Conservation (phyloP, 2,888 invertebrate species). For the Tachina fera region DNA sequence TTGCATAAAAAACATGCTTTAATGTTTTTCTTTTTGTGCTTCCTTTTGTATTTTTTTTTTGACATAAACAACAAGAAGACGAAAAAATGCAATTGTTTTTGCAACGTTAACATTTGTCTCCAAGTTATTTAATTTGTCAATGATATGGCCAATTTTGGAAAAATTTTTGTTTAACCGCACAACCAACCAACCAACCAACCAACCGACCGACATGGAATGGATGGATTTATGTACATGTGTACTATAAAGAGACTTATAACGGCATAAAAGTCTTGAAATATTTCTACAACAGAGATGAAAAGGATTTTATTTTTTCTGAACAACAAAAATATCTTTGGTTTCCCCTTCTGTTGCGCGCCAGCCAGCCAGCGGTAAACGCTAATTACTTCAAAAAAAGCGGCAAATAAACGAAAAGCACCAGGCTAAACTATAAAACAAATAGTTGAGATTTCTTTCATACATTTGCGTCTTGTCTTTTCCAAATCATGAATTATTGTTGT, state of each 20-base stretch:
- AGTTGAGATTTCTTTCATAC: conserved; percentile 55
- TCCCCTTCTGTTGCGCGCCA: not conserved
- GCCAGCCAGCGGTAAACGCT: conserved; percentile 7
- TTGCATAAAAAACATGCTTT: conserved; percentile 50
- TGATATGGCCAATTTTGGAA: conserved; percentile 71
- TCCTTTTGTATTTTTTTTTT: conserved; percentile 3
- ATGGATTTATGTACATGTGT: too few relatives aligned
- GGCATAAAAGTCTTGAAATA: conserved; percentile 55
- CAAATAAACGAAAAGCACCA: conserved; percentile 51
- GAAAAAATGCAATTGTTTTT: conserved; percentile 64
- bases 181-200: not conserved
- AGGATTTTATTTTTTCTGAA: conserved; percentile 39
- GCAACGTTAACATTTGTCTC: conserved; percentile 61
- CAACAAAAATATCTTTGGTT: conserved; percentile 7
- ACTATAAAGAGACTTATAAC: conserved; percentile 54
- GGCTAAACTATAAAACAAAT: conserved; percentile 68
- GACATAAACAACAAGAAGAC: not conserved
- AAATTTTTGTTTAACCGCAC: conserved; percentile 53
- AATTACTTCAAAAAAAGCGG: conserved; percentile 48
- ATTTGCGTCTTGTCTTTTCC: not conserved
- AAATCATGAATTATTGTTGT: conserved; percentile 27
- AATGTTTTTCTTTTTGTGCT: conserved; percentile 12
- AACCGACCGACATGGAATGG: conserved; percentile 6
- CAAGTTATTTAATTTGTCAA: conserved; percentile 70
- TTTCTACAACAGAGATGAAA: conserved; percentile 43